A percentile compares a stretch with the other conserved stretches of the same genome.
Conservation (phyloP, 2,888 invertebrate species). For the Calameuta idolon region DNA sequence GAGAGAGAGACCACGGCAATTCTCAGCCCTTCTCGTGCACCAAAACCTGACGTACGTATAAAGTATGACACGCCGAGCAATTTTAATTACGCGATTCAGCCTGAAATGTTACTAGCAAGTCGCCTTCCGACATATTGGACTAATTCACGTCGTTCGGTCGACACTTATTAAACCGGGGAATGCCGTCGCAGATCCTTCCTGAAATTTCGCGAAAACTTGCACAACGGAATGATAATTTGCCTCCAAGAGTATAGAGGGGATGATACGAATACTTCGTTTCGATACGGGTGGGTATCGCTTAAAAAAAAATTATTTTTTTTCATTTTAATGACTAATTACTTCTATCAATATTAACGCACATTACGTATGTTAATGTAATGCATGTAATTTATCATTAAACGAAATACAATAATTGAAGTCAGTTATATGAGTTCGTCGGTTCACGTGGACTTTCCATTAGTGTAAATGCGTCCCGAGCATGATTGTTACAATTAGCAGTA, state of each 20-base stretch:
- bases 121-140: conserved; percentile 55
- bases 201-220: not conserved
- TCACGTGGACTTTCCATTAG: conserved; percentile 20
- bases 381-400: not conserved
- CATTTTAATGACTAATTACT: not conserved
- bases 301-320: not conserved
- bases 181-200: conserved; percentile 37
- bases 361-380: not conserved
- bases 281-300: not conserved
- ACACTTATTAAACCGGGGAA: conserved; percentile 63
- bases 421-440: not conserved
- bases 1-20: conserved; percentile 12
- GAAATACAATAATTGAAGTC: not conserved
- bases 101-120: conserved; percentile 53
- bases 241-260: conserved; percentile 1
- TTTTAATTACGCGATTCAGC: conserved; percentile 60
- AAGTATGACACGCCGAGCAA: conserved; percentile 59
- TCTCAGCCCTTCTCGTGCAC: not conserved
- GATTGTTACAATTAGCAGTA: conserved; percentile 32
- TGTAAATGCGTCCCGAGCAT: conserved; percentile 18
- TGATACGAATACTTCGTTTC: not conserved
- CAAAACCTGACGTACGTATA: conserved; percentile 22
- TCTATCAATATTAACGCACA: not conserved
- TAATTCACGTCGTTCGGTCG: conserved; percentile 61
- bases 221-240: conserved; percentile 25